Evolutionary conservation across 2,113 vertebrate genomes (phyloP), one percentile per base, ranked within the genome.

Genomic region (Lophotis ruficrista): DNA sequence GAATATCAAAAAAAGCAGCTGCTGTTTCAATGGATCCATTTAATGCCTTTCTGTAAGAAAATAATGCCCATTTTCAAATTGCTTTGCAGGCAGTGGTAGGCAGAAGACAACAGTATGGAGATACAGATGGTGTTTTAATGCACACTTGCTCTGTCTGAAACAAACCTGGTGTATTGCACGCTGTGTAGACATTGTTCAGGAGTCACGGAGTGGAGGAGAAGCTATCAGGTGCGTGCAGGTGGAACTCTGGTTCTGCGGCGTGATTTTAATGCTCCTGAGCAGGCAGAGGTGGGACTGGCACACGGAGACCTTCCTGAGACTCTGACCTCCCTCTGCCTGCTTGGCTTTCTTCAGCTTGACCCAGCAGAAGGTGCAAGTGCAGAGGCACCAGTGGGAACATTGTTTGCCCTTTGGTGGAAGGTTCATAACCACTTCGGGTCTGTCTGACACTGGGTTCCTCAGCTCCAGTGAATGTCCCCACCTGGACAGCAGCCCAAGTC

Each of bases 181-280:
- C 30, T 15, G 15, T 47, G 20, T 23, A n/a, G 48, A 23, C 0
- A 2, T 51, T 47, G 50, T 22, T 76, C 27, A 10, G 20, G 54
- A 56, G 23, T 64, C 28, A 33, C 20, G 0, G 4, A 56, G 35
- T 13, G 15, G 28, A 43, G 51, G 30, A 58, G 51, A 66, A 54
- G 15, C 12, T 16, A 2, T 31, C 1, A 0, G 22, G 27, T 69
- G 22, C 0, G 2, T 77, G 70, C 30, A 58, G 7, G 30, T 33
- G 30, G 22, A n/a, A 35, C 18, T 51, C 2, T 3, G 17, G n/a
- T 77, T 72, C n/a, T 54, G 45, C 31, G 43, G 16, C 12, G 45
- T 0, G 0, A 73, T 37, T 20, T 30, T 61, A 28, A 21, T 22
- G 10, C 23, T 53, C 56, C 33, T 53, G 62, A 65, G 48, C 23